Conservation (phyloP, 2,888 invertebrate species). For the Epinotia brunnichana region DNA sequence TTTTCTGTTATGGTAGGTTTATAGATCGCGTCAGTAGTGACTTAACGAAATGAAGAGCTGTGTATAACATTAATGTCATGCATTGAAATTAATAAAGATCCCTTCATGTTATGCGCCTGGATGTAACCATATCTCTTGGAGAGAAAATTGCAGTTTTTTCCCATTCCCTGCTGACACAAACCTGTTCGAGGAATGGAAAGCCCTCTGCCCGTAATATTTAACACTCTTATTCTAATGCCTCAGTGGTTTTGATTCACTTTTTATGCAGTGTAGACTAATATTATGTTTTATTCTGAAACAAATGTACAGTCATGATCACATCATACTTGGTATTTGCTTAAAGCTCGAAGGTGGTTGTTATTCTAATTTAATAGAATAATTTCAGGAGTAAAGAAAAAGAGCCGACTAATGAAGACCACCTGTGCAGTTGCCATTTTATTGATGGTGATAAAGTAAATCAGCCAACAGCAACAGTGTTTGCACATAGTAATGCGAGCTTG, state of each 20-base stretch:
- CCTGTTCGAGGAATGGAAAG: conserved; percentile 7
- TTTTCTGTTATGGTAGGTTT: background rate
- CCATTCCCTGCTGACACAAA: conserved; percentile 19
- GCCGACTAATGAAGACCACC: conserved; percentile 16
- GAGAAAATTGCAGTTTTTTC: conserved; percentile 17
- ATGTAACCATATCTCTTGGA: conserved; percentile 3
- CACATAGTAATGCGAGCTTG: conserved; percentile 37
- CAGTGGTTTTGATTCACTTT: background rate
- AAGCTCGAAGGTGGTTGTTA: background rate
- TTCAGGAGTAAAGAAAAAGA: conserved; percentile 10
- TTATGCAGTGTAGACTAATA: background rate
- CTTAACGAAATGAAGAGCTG: background rate
- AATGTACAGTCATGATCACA: background rate
- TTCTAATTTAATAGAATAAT: background rate
- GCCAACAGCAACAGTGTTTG: conserved; percentile 31
- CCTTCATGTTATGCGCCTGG: conserved; percentile 18
- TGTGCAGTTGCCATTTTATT: conserved; percentile 38
- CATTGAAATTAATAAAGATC: conserved; percentile 10
- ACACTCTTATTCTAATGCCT: background rate
- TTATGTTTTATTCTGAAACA: background rate
- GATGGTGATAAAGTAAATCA: conserved; percentile 22
- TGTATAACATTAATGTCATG: background rate
- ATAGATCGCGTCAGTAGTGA: background rate
- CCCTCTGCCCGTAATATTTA: conserved; percentile 9
- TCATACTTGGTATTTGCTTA: background rate